Conservation (phyloP, 2,888 invertebrate species). For the Megaustenia siamemsis region DNA sequence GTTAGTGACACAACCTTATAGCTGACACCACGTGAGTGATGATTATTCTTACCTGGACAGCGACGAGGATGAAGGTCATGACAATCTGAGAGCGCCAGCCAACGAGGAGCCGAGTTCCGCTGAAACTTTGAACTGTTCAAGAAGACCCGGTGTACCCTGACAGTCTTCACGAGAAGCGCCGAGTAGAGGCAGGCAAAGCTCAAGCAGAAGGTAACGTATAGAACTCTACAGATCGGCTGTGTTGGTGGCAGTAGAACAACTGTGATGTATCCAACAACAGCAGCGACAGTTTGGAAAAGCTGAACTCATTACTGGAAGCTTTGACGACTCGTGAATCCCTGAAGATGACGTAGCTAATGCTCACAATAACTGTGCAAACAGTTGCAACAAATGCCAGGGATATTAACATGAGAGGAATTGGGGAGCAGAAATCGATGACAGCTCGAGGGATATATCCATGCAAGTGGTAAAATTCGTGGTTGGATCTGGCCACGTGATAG, state of each 20-base stretch:
- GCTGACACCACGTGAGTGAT: too few relatives aligned
- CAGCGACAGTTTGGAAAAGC: conserved; percentile 67
- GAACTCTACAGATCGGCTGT: conserved; percentile 40
- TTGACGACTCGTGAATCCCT: conserved; percentile 66
- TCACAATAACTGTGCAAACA: conserved; percentile 13
- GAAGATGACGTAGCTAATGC: conserved; percentile 46
- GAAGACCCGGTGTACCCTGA: conserved; percentile 64
- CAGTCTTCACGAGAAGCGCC: conserved; percentile 61
- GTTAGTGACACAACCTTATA: too few relatives aligned
- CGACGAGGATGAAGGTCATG: conserved; percentile 46
- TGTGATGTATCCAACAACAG: conserved; percentile 64
- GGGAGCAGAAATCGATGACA: conserved; percentile 29
- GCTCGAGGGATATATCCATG: conserved; percentile 27
- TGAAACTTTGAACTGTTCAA: conserved; percentile 58
- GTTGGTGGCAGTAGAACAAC: conserved; percentile 62
- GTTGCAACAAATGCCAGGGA: conserved; percentile 34
- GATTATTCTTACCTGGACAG: conserved; percentile 55
- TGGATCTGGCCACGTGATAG: conserved; percentile 61
- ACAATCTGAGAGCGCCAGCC: conserved; percentile 57
- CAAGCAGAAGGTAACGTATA: conserved; percentile 56
- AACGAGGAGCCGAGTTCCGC: conserved; percentile 53
- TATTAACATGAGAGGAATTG: conserved; percentile 39
- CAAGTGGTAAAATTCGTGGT: conserved; percentile 53
- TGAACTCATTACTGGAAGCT: conserved; percentile 69
- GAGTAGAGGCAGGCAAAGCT: conserved; percentile 61